Percentiles rank a stretch among this genome's conserved stretches.
Evolutionary conservation across 2,888 invertebrate genomes (phyloP).

Genomic region (Dasysyrphus albostriatus): DNA sequence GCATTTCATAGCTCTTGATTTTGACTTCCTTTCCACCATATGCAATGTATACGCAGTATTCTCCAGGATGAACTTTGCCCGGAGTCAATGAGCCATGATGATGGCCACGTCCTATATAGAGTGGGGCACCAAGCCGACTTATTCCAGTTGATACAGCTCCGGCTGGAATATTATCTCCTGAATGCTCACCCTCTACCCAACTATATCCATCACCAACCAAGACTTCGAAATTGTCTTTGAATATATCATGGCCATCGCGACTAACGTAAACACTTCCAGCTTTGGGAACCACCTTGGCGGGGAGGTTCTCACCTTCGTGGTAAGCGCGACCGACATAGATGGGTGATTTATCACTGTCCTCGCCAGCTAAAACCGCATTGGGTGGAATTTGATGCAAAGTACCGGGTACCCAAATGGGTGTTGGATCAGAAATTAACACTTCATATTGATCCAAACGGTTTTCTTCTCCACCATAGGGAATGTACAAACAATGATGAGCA

Average conservation of each 20-base stretch:
- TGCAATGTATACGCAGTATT: conserved; percentile 84
- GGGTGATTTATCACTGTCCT: conserved; percentile 81
- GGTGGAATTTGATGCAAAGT: conserved; percentile 82
- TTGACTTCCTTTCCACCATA: conserved; percentile 84
- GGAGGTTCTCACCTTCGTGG: conserved; percentile 86
- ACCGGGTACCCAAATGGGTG: conserved; percentile 78
- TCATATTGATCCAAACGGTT: conserved; percentile 83
- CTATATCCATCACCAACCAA: conserved; percentile 85
- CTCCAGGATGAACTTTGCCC: conserved; percentile 85
- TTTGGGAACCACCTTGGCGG: conserved; percentile 86
- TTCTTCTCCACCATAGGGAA: conserved; percentile 84
- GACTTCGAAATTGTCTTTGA: conserved; percentile 85
- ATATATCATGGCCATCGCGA: conserved; percentile 84
- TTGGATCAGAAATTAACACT: conserved; percentile 77
- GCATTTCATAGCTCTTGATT: conserved; percentile 83
- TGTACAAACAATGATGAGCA: conserved; percentile 85
- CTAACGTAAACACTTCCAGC: conserved; percentile 85
- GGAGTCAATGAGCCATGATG: conserved; percentile 86
- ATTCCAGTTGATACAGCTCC: conserved; percentile 84
- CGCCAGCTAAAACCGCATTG: conserved; percentile 82
- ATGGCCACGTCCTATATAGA: conserved; percentile 85
- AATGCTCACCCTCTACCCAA: conserved; percentile 84
- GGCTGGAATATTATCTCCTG: conserved; percentile 83
- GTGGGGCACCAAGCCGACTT: conserved; percentile 84
- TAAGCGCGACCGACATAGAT: conserved; percentile 84